phyloP scores from a whole-genome alignment of 1,140 invertebrate genomes.

The Matsumurasca onukii region DNA sequence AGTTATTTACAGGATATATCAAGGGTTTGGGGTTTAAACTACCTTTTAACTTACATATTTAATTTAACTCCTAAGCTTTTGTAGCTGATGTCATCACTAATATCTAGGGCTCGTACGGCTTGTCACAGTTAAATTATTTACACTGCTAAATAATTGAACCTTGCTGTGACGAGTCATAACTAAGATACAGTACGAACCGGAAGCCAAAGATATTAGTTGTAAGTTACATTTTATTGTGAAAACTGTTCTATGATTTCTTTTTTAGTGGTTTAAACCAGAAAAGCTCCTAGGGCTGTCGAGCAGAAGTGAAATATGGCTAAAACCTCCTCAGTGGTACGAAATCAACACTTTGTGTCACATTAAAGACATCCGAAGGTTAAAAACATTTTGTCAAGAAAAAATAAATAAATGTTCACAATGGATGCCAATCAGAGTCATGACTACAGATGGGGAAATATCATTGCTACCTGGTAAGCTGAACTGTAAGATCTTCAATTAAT shows the following conservation, averaged over 20 bases:
- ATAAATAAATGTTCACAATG: constrained; percentile 45
- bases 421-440: constrained; percentile 48
- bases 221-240: no score
- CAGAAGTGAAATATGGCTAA: constrained; percentile 46
- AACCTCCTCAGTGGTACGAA: constrained; percentile 60
- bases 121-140: no score
- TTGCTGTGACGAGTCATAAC: no score
- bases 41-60: no score
- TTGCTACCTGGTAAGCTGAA: constrained; percentile 3
- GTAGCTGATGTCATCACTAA: no score
- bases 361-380: constrained; percentile 49
- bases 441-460: neutral
- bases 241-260: constrained; percentile 29
- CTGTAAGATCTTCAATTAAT: neutral
- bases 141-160: no score
- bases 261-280: constrained; percentile 54
- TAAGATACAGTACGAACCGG: no score
- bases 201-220: no score
- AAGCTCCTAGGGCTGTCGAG: constrained; percentile 45
- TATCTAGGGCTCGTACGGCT: no score
- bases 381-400: constrained; percentile 48
- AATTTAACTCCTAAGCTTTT: no score
- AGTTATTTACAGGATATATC: no score
- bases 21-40: no score
- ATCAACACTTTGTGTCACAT: constrained; percentile 51